A percentile compares a stretch with the other conserved stretches of the same genome.
These are phyloP conservation scores for Puma concolor DNA, from an alignment of 2,113 vertebrate species.

Conservation along the genomic window DNA sequence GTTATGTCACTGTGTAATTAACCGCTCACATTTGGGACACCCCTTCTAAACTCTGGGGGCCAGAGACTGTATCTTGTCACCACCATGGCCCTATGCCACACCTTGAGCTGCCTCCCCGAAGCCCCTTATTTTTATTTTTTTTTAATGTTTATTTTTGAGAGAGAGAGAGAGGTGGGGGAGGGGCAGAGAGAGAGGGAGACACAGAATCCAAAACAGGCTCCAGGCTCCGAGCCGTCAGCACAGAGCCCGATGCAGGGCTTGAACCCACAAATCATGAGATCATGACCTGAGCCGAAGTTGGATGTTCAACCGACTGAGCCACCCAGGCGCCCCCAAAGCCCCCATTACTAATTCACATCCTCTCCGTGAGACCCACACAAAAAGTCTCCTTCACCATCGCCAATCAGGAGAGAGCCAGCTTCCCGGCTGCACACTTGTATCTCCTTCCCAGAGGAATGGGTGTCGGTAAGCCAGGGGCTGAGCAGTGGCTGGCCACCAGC, in stretches of 20 bases:
- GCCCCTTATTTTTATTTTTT: neutral
- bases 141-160: too few relatives aligned
- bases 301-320: too few relatives aligned
- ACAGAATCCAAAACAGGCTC: too few relatives aligned
- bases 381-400: neutral
- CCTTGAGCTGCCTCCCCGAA: neutral
- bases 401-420: neutral
- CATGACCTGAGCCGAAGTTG: too few relatives aligned
- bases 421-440: accelerated
- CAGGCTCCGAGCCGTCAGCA: too few relatives aligned
- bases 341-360: neutral
- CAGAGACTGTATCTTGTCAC: neutral
- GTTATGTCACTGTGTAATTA: neutral
- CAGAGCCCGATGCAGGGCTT: too few relatives aligned
- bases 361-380: neutral
- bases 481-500: neutral
- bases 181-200: too few relatives aligned
- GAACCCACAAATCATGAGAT: too few relatives aligned
- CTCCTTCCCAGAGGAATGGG: neutral
- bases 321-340: neutral
- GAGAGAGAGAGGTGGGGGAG: too few relatives aligned
- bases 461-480: neutral
- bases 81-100: neutral
- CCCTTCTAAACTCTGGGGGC: neutral
- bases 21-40: neutral